Base-by-base conservation (phyloP, 1,140 invertebrate species). In the Sinella curviseta region DNA sequence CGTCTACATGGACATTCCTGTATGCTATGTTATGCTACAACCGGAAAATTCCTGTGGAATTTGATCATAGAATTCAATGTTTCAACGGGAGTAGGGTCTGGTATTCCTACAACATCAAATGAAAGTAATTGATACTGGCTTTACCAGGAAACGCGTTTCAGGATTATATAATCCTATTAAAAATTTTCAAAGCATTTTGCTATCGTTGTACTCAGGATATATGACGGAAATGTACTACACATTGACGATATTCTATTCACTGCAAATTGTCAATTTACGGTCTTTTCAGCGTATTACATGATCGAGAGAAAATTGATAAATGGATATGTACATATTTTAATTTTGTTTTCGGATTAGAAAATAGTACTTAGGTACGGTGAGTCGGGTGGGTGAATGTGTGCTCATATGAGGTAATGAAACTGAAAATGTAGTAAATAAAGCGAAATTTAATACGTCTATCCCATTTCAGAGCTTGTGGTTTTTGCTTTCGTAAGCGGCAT, bases 371-470 rank as follows among this genome's bases (percentile, higher is more conserved):
- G 39, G 39, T n/a, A n/a, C n/a, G n/a, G n/a, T n/a, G n/a, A n/a
- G n/a, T n/a, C n/a, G n/a, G n/a, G n/a, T n/a, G n/a, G n/a, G n/a
- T n/a, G n/a, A 48, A 48, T 48, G 20, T 48, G 39, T 48, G 20
- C 8, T 48, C 39, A 12, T 48, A 48, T 48, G 39, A 48, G 20
- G 39, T 48, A 48, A 48, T 48, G 57, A 65, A 65, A 26, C 57
- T n/a, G 14, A 65, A 65, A 65, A 65, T 65, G 57, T 65, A 48
- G 39, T 48, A 48, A 17, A 65, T 26, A 65, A 65, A 65, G 24
- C 26, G 57, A n/a, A 65, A 65, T 65, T 26, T 65, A 65, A 65
- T 65, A n/a, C 26, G 16, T 65, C 57, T 8, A 16, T 26, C 57
- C 8, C 26, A n/a, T 65, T 65, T 26, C 24, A 48, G 20, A 65